Evolutionary conservation across 2,113 vertebrate species (phyloP).

Genomic region (Callocephalon fimbriatum): DNA sequence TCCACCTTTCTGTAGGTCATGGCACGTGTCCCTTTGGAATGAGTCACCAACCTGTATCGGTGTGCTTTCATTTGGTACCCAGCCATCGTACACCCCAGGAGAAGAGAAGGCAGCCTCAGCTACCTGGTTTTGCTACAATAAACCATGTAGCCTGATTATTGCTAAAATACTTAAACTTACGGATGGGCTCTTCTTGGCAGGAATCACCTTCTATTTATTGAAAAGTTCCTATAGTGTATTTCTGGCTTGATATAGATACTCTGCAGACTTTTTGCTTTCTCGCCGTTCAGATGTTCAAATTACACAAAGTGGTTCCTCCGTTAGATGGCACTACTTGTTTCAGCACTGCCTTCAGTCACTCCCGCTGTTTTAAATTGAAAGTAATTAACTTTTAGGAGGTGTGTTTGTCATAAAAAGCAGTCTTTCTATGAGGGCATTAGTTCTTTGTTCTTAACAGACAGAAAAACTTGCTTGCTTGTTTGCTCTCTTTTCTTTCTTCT

Average conservation of each 20-base stretch:
- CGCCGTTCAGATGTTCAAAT: background rate
- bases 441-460: background rate
- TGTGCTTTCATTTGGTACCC: background rate
- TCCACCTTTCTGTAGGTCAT: background rate
- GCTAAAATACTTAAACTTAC: background rate
- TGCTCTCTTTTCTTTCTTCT: too few species aligned
- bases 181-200: background rate
- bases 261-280: rapidly evolving
- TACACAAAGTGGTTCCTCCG: background rate
- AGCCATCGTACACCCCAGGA: rapidly evolving
- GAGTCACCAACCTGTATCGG: background rate
- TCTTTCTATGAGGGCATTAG: background rate
- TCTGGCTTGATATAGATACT: background rate
- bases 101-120: background rate
- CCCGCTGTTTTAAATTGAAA: background rate
- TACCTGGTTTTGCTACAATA: background rate
- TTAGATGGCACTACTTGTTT: conserved; percentile 56
- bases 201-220: background rate
- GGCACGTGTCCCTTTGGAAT: background rate
- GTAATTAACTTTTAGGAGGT: conserved; percentile 5
- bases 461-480: background rate
- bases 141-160: rapidly evolving
- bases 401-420: background rate
- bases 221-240: background rate
- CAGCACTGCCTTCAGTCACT: background rate